A percentile compares a stretch with the other conserved stretches of the same genome.
phyloP scores from a whole-genome alignment of 2,888 invertebrate species.

The Pilophorus perplexus region DNA sequence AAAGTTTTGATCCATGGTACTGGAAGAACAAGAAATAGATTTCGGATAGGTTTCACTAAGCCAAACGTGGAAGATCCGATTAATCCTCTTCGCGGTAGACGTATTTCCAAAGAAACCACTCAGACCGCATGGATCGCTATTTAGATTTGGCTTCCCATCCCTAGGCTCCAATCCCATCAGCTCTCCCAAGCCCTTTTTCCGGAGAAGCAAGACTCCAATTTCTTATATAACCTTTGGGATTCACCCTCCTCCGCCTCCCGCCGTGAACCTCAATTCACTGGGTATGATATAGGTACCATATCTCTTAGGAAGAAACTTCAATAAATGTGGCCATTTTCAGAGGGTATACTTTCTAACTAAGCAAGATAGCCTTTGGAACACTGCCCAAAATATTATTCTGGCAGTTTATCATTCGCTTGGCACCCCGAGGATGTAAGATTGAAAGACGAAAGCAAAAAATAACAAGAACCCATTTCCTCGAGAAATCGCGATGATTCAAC shows the following conservation, averaged over 20 bases:
- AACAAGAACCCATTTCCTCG: no score
- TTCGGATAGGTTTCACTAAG: background rate
- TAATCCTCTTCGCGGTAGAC: conserved; percentile 26
- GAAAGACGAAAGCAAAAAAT: conserved; percentile 14
- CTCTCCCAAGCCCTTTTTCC: conserved; percentile 24
- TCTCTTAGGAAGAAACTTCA: conserved; percentile 27
- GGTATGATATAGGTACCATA: conserved; percentile 34
- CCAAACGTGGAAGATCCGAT: conserved; percentile 27
- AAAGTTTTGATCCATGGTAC: no score
- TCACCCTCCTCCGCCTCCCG: conserved; percentile 1
- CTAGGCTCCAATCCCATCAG: conserved; percentile 36
- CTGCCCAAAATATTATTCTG: conserved; percentile 27
- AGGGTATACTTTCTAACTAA: conserved; percentile 4
- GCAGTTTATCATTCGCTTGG: conserved; percentile 30
- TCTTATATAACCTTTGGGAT: conserved; percentile 33
- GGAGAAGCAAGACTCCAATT: conserved; percentile 26
- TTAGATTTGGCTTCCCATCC: conserved; percentile 30
- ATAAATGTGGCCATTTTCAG: conserved; percentile 19
- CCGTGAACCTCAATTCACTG: conserved; percentile 16
- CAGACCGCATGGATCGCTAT: conserved; percentile 34
- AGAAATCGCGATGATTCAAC: no score
- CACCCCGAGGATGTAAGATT: conserved; percentile 17
- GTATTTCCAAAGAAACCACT: conserved; percentile 31
- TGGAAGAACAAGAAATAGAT: no score
- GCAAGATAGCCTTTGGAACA: conserved; percentile 18